Base-by-base conservation (phyloP, 2,888 invertebrate genomes). In the Malthinus seriepunctatus region DNA sequence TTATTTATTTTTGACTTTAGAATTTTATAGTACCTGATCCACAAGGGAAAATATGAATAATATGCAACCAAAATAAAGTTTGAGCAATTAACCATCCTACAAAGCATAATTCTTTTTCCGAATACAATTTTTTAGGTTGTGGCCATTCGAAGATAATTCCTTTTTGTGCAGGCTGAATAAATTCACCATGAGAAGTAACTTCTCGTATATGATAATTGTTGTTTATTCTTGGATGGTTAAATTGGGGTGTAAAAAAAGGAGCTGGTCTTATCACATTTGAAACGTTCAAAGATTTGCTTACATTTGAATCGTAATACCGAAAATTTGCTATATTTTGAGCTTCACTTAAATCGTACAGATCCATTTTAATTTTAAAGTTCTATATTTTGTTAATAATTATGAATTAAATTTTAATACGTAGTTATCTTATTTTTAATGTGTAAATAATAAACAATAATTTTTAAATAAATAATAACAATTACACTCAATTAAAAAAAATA, bases 81-180 rank as follows among this genome's bases (percentile, higher is more conserved):
- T 76, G 75, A 3, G 75, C 69, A 15, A 75, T 7, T 8, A 75
- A 47, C 69, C 75, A 71, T 15, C 66, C 62, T 4, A 71, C 34
- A 35, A 69, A 55, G 0, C 67, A 66, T 12, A 73, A 60, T 56
- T 73, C 71, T 52, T 72, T 66, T 53, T 69, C 68, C 14, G 66
- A 65, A 57, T 61, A 63, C 34, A 67, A 62, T 35, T 64, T 66
- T 44, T 60, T 60, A 33, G 60, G 64, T 46, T 69, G 65, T 7
- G 70, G 69, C 69, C 68, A 71, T 12, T 70, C 62, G 39, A 71
- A 69, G 15, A 71, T 60, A 32, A 71, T 61, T 15, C 69, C 69
- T 46, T 62, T 66, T 23, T 67, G 68, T 12, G 62, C 63, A 2
- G 62, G 44, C 10, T 58, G 52, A n/a, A 35, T 35, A 50, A 31